Base-by-base conservation (phyloP, 2,888 invertebrate species). In the Conistra vaccinii region DNA sequence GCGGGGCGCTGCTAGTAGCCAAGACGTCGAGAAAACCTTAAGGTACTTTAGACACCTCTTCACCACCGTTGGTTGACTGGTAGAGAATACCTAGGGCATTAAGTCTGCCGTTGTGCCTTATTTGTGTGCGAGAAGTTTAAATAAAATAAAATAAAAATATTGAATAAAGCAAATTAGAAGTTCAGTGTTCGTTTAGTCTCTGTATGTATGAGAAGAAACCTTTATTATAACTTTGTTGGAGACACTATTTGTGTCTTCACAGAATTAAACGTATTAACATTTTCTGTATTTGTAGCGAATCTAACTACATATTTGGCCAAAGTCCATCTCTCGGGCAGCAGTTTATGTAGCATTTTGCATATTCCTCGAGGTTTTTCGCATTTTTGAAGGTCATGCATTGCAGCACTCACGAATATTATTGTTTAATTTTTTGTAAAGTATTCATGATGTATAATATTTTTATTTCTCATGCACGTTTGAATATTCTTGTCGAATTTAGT, bases 251-350 rank as follows among this genome's bases (percentile, higher is more conserved):
- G 0, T 29, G 58, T 58, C 20, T 20, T 29, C 57, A 29, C 17
- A 29, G 17, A 57, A 57, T 20, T 32, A 32, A 32, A 58, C 29
- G 0, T 32, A 58, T 20, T 32, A 48, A 32, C 14, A 48, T 17
- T 9, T 29, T 20, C 6, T 71, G 39, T 7, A 20, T 55, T 70
- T 42, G 20, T 20, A 32, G 14, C 4, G 9, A 32, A 20, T 58
- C 9, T 17, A 9, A 29, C 9, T 9, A 58, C 20, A 0, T 35
- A 35, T 32, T 76, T 61, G 76, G 76, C 76, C 48, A 17, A 39
- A n/a, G 29, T 70, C 39, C 71, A 76, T 48, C 3, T 61, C 48
- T 70, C 1, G 26, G 12, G 23, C 7, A 45, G 7, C 3, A 45
- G 12, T 5, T 55, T n/a, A 26, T 73, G 17, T 26, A 26, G 2